Conservation (phyloP, 2,113 vertebrate species). For the Hemiprocne comata region DNA sequence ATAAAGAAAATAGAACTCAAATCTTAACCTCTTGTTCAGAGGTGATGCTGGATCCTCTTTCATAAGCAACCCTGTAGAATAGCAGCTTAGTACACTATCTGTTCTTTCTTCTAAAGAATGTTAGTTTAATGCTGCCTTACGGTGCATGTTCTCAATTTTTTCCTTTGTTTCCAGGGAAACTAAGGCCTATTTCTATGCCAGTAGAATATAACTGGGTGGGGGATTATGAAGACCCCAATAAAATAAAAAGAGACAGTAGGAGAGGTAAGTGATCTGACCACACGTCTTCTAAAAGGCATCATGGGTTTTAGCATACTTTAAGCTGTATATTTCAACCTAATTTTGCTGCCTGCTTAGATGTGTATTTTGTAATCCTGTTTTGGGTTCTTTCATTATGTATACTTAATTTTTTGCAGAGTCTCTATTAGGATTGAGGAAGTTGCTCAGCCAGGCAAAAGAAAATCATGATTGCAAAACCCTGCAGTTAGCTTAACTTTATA, state of each 20-base stretch:
- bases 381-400: not conserved
- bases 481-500: not conserved
- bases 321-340: not conserved
- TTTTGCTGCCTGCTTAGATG: not conserved
- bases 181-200: conserved; percentile 98
- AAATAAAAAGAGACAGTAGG: conserved; percentile 95
- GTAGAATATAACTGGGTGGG: conserved; percentile 99
- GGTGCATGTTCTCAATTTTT: conserved; percentile 59
- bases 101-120: not conserved
- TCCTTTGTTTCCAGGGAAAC: conserved; percentile 85
- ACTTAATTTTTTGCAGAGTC: not conserved
- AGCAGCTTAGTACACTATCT: conserved; percentile 4
- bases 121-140: conserved; percentile 16
- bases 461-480: not conserved
- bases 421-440: not conserved
- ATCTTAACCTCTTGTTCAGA: not conserved
- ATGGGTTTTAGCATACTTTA: not conserved
- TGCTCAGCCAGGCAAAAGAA: not conserved
- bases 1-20: not conserved
- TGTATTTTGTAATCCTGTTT: not conserved
- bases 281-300: not conserved
- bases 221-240: conserved; percentile 96
- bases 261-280: conserved; percentile 89
- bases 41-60: not conserved
- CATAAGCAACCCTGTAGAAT: not conserved